A percentile compares a stretch with the other conserved stretches of the same genome.
phyloP scores from a whole-genome alignment of 2,888 invertebrate genomes.

The Lordiphosa fenestrarum region DNA sequence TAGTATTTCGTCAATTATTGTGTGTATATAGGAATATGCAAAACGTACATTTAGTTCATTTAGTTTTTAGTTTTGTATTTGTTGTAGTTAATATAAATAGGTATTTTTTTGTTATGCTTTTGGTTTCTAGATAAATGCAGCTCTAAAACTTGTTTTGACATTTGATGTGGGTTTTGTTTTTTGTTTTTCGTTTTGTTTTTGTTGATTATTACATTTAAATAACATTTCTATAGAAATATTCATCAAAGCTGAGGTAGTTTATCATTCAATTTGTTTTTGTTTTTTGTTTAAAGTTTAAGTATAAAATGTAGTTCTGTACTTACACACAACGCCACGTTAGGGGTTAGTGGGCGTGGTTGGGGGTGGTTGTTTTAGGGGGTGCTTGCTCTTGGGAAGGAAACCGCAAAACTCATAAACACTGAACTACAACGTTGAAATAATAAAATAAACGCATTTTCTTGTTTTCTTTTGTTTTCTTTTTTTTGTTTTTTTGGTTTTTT shows the following conservation, averaged over 20 bases:
- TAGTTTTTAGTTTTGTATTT: no score
- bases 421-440: conserved; percentile 28
- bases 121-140: conserved; percentile 69
- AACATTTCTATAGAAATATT: conserved; percentile 74
- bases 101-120: conserved; percentile 17
- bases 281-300: conserved; percentile 24
- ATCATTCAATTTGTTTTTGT: conserved; percentile 55
- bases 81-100: conserved; percentile 40
- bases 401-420: conserved; percentile 14
- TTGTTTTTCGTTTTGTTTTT: no score
- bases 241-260: conserved; percentile 76
- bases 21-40: conserved; percentile 65
- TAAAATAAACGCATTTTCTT: conserved; percentile 18
- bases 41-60: conserved; percentile 58
- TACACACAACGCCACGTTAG: no score
- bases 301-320: conserved; percentile 6
- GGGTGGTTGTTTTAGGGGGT: no score
- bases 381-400: neutral
- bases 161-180: conserved; percentile 18
- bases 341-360: no score
- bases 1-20: conserved; percentile 21
- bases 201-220: conserved; percentile 59
- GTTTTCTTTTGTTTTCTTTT: conserved; percentile 7
- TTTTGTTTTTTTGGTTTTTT: conserved; percentile 41
- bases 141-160: conserved; percentile 56